phyloP scores from a whole-genome alignment of 2,888 invertebrate species.

The Tubulanus polymorphus region DNA sequence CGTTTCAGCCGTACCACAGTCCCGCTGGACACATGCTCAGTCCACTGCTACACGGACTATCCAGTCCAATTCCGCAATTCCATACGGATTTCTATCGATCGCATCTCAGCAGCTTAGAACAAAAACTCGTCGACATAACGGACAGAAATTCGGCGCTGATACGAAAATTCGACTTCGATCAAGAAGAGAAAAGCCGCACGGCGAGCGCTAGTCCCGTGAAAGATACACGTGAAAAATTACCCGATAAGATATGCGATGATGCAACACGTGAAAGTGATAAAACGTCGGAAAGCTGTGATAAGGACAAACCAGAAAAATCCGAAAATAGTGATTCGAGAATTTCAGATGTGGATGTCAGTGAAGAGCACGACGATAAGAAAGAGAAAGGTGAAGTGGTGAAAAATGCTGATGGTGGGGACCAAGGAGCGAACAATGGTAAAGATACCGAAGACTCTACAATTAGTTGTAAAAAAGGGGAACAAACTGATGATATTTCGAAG shows the following conservation, averaged over 20 bases:
- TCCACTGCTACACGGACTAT: slow-evolving; percentile 7
- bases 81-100: not conserved
- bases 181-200: not conserved
- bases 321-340: too few relatives aligned
- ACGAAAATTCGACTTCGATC: not conserved
- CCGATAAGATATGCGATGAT: too few relatives aligned
- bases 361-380: not conserved
- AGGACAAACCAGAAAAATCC: not conserved
- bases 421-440: not conserved
- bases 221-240: too few relatives aligned
- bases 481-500: too few relatives aligned
- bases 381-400: slow-evolving; percentile 3
- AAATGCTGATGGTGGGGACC: slow-evolving; percentile 4
- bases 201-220: too few relatives aligned
- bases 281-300: too few relatives aligned
- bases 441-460: not conserved
- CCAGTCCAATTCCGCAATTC: not conserved
- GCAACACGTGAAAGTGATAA: too few relatives aligned
- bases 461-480: too few relatives aligned
- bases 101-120: too few relatives aligned
- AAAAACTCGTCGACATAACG: too few relatives aligned
- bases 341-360: slow-evolving; percentile 1
- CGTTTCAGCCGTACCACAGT: slow-evolving; percentile 11
- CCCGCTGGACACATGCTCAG: slow-evolving; percentile 9
- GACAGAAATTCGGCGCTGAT: too few relatives aligned